Evolutionary conservation across 2,888 invertebrate genomes (phyloP).

Genomic region (Philaethria dido): DNA sequence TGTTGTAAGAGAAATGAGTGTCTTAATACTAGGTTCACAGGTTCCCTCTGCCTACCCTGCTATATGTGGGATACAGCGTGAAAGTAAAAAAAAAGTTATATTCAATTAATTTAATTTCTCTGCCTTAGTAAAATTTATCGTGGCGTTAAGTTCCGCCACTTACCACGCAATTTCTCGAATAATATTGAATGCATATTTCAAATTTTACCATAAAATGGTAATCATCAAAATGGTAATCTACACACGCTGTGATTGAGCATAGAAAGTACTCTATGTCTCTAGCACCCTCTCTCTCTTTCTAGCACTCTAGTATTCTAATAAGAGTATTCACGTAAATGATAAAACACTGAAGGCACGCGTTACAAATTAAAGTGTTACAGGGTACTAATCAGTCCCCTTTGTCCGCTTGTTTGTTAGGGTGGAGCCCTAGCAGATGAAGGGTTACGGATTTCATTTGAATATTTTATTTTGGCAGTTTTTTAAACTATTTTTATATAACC

Average conservation of each 20-base stretch:
- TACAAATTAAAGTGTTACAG: slow-evolving; percentile 28
- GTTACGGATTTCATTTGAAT: slow-evolving; percentile 23
- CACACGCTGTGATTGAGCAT: neutral
- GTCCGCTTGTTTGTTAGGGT: slow-evolving; percentile 28
- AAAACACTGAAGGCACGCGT: slow-evolving; percentile 27
- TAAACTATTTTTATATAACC: too few relatives aligned
- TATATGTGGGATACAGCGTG: too few relatives aligned
- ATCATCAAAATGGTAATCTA: neutral
- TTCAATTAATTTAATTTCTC: too few relatives aligned
- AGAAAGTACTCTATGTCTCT: neutral
- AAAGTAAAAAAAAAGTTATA: too few relatives aligned
- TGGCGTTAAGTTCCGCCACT: too few relatives aligned
- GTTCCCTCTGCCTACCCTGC: too few relatives aligned
- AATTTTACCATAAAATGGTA: neutral
- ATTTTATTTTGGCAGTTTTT: slow-evolving; percentile 18
- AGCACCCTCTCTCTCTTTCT: neutral
- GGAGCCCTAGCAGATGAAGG: slow-evolving; percentile 19
- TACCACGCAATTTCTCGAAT: too few relatives aligned
- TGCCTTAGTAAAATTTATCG: too few relatives aligned
- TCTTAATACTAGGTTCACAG: too few relatives aligned
- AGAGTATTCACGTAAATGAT: slow-evolving; percentile 10
- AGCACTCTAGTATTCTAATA: slow-evolving; percentile 2
- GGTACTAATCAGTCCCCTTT: slow-evolving; percentile 25
- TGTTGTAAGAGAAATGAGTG: too few relatives aligned
- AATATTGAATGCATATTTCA: too few relatives aligned